Conservation (phyloP, 2,113 vertebrate species). For the Rostratula benghalensis region DNA sequence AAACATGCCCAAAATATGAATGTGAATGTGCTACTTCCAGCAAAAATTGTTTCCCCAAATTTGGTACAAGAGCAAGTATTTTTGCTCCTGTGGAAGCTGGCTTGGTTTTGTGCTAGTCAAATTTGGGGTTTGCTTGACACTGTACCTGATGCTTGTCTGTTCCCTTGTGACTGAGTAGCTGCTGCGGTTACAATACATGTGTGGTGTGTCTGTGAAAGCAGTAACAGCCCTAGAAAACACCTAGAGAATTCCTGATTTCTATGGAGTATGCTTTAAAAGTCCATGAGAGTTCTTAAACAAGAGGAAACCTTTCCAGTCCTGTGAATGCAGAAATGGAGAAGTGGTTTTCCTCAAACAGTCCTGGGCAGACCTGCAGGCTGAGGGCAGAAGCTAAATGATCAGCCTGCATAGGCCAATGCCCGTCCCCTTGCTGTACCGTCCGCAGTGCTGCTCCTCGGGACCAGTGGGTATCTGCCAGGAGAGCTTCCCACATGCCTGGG, state of each 20-base stretch:
- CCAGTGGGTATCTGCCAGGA: no score
- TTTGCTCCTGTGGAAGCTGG: neutral
- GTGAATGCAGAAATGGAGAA: neutral
- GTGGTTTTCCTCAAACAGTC: neutral
- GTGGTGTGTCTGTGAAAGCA: neutral
- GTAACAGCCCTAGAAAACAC: neutral
- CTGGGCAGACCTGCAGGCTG: neutral
- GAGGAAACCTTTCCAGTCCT: neutral
- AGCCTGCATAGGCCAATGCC: fast-evolving
- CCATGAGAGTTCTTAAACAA: neutral
- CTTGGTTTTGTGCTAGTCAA: neutral
- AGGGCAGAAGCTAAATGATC: neutral
- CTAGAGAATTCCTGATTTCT: neutral
- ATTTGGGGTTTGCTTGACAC: neutral
- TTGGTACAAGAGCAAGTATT: neutral
- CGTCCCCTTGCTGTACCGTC: neutral
- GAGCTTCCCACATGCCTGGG: neutral
- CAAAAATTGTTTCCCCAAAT: neutral
- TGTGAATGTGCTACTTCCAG: neutral
- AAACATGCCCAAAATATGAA: neutral
- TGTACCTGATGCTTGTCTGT: neutral
- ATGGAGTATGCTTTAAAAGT: neutral
- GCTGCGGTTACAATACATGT: neutral
- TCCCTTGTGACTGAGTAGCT: neutral
- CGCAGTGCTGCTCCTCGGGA: no score